Evolutionary conservation across 92 coral and sea anemone species (phyloP), one percentile per base, ranked within the genome.

Genomic region (Epizoanthus fatuus): DNA sequence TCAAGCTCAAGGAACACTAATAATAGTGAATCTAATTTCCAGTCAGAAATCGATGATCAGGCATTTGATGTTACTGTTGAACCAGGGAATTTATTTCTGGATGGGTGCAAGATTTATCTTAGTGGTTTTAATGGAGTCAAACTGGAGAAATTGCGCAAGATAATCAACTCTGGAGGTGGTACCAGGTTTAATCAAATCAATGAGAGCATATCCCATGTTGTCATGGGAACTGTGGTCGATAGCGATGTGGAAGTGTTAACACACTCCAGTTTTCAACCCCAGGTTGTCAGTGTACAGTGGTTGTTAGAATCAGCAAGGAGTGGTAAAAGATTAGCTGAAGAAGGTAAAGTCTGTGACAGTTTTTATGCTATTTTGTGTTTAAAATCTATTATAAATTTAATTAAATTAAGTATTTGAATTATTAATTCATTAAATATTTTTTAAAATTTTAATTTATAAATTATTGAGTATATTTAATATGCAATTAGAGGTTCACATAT

Each of bases 101-200:
- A 97, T 91, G 99, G 99, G 3, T 97, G 98, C 71, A 95, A 91
- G 85, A 90, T 97, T 45, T 97, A 74, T 80, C 79, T 97, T 62
- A 93, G 98, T 91, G 98, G 98, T 11, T 97, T 97, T 66, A 85
- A 73, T 85, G 97, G 95, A 10, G 60, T 63, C 29, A 84, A 81
- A 38, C 81, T 97, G 68, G 99, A 97, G 52, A 89, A 91, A 64
- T 74, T 97, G 9, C 91, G 98, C 56, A 97, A 91, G 79, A 88
- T 93, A 29, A 88, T 97, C 25, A 97, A 97, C 75, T 87, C 89
- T 67, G 99, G 99, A 3, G 98, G 99, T 15, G 99, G 95, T 14
- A 95, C 98, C 20, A 93, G 99, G 79, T 97, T 97, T 70, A 95
- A 95, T 54, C 94, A 95, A 91, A 87, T 97, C 88, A 97, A 95